These are phyloP conservation scores for Poeciliopsis turrubarensis DNA, from an alignment of 2,113 vertebrate genomes.

Conservation along the genomic window DNA sequence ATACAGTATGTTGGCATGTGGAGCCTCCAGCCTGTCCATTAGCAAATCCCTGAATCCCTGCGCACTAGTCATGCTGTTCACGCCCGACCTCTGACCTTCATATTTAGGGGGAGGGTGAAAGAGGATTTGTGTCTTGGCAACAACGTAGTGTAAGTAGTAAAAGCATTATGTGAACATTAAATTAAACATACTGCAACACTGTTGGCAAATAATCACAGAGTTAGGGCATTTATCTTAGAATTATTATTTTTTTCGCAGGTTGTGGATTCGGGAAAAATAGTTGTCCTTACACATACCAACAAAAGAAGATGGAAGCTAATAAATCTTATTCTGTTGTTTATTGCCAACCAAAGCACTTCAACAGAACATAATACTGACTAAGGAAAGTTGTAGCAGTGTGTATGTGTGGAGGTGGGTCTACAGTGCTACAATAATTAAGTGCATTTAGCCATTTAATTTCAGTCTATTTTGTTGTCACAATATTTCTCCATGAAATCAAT, in stretches of 20 bases:
- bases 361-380: not conserved
- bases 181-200: not conserved
- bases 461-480: not conserved
- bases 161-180: not conserved
- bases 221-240: not conserved
- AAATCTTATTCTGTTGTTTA: not conserved
- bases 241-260: not conserved
- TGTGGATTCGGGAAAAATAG: not conserved
- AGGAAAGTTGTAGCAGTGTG: not conserved
- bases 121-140: conserved; percentile 27
- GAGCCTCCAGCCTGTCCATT: conserved; percentile 34
- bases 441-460: not conserved
- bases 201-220: not conserved
- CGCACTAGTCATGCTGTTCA: conserved; percentile 18
- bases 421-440: not conserved
- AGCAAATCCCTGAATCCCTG: conserved; percentile 51
- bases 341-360: not conserved
- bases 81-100: conserved; percentile 39
- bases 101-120: conserved; percentile 23
- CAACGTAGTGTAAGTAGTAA: conserved; percentile 3
- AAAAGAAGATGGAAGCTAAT: not conserved
- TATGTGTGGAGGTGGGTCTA: not conserved
- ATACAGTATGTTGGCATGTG: conserved; percentile 21
- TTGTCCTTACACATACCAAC: not conserved
- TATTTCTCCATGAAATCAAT: not conserved